Base-by-base conservation (phyloP, 2,888 invertebrate species). In the Oegoconia quadripuncta region DNA sequence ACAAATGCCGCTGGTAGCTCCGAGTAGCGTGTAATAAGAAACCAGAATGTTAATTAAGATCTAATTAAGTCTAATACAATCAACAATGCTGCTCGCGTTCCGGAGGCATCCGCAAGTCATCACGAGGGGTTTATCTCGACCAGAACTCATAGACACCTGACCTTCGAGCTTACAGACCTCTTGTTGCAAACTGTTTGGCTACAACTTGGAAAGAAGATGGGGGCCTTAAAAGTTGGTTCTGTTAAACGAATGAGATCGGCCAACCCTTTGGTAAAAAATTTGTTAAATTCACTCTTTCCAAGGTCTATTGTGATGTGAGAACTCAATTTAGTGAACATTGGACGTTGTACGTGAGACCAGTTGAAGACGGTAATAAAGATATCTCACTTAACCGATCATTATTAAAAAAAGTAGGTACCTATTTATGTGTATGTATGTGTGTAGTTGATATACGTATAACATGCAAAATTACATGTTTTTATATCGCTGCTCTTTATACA, bases 31-130 rank as follows among this genome's bases (percentile, higher is more conserved):
- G 84, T 86, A 87, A 87, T 87, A 81, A 86, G 86, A 87, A 84
- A 83, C 77, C 79, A 77, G 79, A 86, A 86, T 83, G 82, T 83
- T 87, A 86, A 87, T 86, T 86, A 86, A 83, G 84, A 83, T 82
- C 82, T 83, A 87, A 87, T 87, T 83, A 86, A 83, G 67, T 84
- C 78, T 86, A 87, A 86, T 87, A 86, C 84, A 87, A 84, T 84
- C 86, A 84, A 82, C 82, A 82, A 86, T 80, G 82, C 77, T 81
- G 81, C 79, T 75, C 74, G 81, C 81, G 76, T 79, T 79, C 72
- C 74, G 74, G 73, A 74, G 74, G 77, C 79, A 75, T 76, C 69
- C 71, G 84, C 86, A 86, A 87, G 86, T 87, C 86, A 87, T 82
- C 67, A 62, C 63, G 60, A 71, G 67, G 75, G 72, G 65, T 72